Conservation (phyloP, 1,140 invertebrate species). For the Pseudomyrmex concolor region DNA sequence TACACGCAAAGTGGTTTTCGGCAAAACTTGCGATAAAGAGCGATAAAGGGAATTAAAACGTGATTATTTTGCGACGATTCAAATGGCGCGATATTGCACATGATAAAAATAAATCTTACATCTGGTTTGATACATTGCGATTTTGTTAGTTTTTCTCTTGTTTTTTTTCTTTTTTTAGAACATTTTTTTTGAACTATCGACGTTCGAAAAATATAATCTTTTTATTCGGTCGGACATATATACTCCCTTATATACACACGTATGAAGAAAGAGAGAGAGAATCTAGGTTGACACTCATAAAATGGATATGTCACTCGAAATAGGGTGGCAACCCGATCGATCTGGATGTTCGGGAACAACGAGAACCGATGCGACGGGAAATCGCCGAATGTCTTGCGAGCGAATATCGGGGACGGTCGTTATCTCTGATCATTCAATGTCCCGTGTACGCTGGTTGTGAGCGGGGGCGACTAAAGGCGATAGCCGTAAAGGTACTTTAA, state of each 20-base stretch:
- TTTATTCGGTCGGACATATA: not conserved
- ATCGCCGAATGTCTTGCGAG: slow-evolving; percentile 44
- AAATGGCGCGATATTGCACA: too few relatives aligned
- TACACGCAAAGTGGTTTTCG: not conserved
- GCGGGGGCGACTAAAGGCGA: slow-evolving; percentile 1
- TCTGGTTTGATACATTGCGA: not conserved
- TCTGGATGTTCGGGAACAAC: slow-evolving; percentile 31
- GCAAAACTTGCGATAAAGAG: not conserved
- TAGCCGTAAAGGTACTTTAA: slow-evolving; percentile 51
- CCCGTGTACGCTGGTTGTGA: slow-evolving; percentile 30
- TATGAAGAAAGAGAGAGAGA: not conserved
- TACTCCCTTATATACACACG: too few relatives aligned
- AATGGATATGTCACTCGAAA: not conserved
- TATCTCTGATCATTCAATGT: slow-evolving; percentile 39
- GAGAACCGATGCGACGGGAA: not conserved
- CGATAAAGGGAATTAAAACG: slow-evolving; percentile 1
- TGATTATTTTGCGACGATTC: not conserved
- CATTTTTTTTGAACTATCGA: not conserved
- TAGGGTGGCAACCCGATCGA: not conserved
- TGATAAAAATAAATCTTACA: slow-evolving; percentile 1
- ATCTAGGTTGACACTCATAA: slow-evolving; percentile 11
- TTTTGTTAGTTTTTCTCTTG: not conserved
- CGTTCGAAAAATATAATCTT: not conserved
- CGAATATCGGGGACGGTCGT: slow-evolving; percentile 32
- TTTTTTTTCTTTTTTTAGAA: not conserved